Evolutionary conservation across 2,797 vertebrate species (phyloP).

Genomic region (Morelia viridis): DNA sequence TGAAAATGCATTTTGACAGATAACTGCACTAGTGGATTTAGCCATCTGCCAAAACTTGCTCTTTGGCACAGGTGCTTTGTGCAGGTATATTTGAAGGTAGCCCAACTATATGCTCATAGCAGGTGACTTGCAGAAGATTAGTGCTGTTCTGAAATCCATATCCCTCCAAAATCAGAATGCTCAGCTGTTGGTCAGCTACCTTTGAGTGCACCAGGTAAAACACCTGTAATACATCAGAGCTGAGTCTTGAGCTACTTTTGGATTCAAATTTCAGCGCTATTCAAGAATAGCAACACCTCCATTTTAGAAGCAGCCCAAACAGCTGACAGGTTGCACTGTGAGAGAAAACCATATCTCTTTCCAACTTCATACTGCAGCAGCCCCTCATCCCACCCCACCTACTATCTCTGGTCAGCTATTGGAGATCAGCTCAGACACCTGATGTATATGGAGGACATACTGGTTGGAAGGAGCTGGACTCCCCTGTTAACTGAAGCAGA

Average conservation of each 20-base stretch:
- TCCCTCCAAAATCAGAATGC: background rate
- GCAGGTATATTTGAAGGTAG: background rate
- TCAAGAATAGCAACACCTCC: background rate
- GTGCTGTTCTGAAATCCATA: background rate
- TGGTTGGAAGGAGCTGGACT: background rate
- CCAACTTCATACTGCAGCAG: background rate
- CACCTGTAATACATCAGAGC: background rate
- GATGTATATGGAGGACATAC: background rate
- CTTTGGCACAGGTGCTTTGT: background rate
- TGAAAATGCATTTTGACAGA: too few relatives aligned
- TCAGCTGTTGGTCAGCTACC: background rate
- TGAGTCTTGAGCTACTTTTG: background rate
- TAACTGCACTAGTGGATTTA: too few relatives aligned
- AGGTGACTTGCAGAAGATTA: background rate
- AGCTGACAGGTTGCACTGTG: background rate
- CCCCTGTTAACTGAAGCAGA: background rate
- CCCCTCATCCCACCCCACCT: background rate
- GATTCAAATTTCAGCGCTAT: background rate
- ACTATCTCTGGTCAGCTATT: background rate
- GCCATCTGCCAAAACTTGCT: background rate
- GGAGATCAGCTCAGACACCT: background rate
- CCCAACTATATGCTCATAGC: background rate
- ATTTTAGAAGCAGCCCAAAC: background rate
- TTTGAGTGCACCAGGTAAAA: background rate
- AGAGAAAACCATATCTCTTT: background rate